Evolutionary conservation across 2,888 invertebrate species (phyloP), one percentile per base, ranked within the genome.

Genomic region (Drosophila phalerata): DNA sequence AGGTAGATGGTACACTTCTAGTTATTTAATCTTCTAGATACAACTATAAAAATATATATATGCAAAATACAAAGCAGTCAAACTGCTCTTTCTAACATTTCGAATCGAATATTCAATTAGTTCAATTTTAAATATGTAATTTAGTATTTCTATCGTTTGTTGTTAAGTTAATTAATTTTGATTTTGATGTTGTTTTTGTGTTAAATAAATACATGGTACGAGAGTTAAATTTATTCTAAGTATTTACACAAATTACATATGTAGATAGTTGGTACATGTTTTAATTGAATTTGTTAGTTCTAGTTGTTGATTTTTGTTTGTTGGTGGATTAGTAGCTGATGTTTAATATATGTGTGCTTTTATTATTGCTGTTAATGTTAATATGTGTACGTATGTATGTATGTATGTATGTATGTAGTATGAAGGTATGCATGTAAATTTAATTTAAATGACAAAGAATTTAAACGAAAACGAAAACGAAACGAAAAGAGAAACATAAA

Each of bases 241-340:
- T 88, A 84, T 84, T 69, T 85, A 85, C 78, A 84, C 69, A 75
- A 86, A 80, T 80, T 78, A 83, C 73, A 72, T 73, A 73, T 47
- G 62, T 64, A 37, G 37, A 37, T 42, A 60, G 25, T 53, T 61
- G 51, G 45, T 71, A 68, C 62, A 49, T 69, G 53, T 60, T 69
- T 69, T 40, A 63, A 53, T 63, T 65, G 55, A 64, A 53, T 52
- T 76, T 58, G 52, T 81, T 77, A 75, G 62, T 78, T 70, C 58
- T 61, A 79, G 42, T 62, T 77, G 49, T 77, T 49, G 32, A 42
- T 58, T 37, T 37, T 2, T 10, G 10, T 32, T 32, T 52, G 64
- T 62, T 47, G 17, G 32, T 67, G 25, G 40, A 60, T 84, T 87
- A 81, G 73, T 83, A 76, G 52, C 71, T 88, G 52, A 67, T 67